These are phyloP conservation scores for Phymorhynchus buccinoides DNA, from an alignment of 1,140 invertebrate species.

Conservation along the genomic window DNA sequence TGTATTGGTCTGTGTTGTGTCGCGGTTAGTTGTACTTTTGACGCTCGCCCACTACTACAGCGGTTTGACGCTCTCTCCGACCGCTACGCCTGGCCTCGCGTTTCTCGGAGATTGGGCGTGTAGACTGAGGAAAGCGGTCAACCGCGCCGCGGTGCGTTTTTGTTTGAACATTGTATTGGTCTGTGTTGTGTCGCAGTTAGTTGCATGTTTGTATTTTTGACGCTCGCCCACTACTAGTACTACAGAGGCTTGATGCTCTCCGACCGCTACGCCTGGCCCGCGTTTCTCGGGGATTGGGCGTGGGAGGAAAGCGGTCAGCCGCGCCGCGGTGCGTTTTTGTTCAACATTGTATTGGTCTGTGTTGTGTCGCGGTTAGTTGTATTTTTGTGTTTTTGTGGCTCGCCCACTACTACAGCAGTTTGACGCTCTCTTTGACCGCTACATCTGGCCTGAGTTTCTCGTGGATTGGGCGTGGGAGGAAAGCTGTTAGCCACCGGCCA, in stretches of 20 bases:
- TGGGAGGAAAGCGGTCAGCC: conserved; percentile 31
- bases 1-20: background rate
- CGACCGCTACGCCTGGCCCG: conserved; percentile 37
- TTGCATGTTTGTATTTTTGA: background rate
- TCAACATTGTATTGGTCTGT: background rate
- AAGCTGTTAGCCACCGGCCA: too few relatives aligned
- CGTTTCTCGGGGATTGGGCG: conserved; percentile 46
- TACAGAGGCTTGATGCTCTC: conserved; percentile 35
- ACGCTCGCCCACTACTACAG: conserved; percentile 40
- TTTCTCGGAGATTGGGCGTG: too few relatives aligned
- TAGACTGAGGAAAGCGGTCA: too few relatives aligned
- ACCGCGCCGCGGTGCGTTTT: too few relatives aligned
- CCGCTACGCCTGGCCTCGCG: too few relatives aligned
- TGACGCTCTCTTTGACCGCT: too few relatives aligned
- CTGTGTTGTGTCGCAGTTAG: too few relatives aligned
- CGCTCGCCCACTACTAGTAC: conserved; percentile 32
- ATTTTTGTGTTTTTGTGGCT: conserved; percentile 5
- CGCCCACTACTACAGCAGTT: conserved; percentile 33
- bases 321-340: conserved; percentile 7
- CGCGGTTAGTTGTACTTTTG: background rate
- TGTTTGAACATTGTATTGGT: too few relatives aligned
- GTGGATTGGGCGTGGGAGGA: too few relatives aligned
- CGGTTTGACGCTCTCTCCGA: background rate
- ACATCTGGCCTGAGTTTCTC: too few relatives aligned
- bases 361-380: background rate